These are phyloP conservation scores for Drosophila fulvimacula DNA, from an alignment of 2,888 invertebrate species.

Conservation along the genomic window DNA sequence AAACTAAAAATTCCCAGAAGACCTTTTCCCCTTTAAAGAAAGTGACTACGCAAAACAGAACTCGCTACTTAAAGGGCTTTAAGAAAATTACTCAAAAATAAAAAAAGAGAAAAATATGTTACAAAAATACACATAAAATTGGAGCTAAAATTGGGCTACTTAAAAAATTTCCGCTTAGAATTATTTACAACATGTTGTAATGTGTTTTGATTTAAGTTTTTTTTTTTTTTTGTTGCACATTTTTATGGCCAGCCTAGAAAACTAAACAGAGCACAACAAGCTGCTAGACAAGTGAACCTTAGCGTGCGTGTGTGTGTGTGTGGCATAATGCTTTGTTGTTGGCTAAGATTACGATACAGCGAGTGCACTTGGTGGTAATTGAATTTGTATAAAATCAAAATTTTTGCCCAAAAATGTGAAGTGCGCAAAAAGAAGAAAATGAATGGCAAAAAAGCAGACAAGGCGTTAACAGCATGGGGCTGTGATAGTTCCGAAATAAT, in stretches of 20 bases:
- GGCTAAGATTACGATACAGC: conserved; percentile 59
- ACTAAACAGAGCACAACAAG: conserved; percentile 81
- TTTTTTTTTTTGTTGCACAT: conserved; percentile 11
- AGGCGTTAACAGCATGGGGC: background rate
- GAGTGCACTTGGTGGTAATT: conserved; percentile 58
- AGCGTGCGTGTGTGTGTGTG: conserved; percentile 25
- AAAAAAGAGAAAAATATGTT: conserved; percentile 19
- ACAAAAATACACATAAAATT: conserved; percentile 16
- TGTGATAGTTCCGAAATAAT: background rate
- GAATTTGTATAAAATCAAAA: conserved; percentile 34
- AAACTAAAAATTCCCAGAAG: conserved; percentile 33
- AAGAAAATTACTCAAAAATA: conserved; percentile 43
- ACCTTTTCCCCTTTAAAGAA: conserved; percentile 56
- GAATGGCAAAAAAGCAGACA: background rate
- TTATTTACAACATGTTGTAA: conserved; percentile 74
- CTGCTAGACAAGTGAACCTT: conserved; percentile 31
- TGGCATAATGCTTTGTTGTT: conserved; percentile 59
- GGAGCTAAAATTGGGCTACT: conserved; percentile 20
- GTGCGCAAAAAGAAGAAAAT: background rate
- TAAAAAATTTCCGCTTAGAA: conserved; percentile 69
- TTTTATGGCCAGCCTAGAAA: conserved; percentile 60
- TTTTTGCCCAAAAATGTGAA: conserved; percentile 2
- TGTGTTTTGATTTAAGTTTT: conserved; percentile 33
- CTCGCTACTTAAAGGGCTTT: conserved; percentile 53
- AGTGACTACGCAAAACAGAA: conserved; percentile 60